Conservation (phyloP, 2,113 vertebrate genomes). For the Triplophysa tibetana region DNA sequence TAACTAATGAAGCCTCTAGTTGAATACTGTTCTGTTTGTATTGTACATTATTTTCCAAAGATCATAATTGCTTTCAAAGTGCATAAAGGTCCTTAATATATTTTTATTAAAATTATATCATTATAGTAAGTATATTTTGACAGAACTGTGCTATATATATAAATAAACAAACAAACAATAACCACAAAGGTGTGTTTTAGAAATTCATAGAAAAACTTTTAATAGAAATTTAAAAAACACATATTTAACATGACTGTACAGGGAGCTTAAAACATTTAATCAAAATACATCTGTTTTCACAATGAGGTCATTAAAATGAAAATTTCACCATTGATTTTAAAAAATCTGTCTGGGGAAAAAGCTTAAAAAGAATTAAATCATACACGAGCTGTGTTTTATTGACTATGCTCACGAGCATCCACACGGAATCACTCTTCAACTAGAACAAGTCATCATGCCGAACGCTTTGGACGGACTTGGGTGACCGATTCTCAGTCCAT, state of each 20-base stretch:
- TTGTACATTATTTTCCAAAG: too few species aligned
- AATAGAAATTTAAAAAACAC: conserved; percentile 73
- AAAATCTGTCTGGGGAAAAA: conserved; percentile 41
- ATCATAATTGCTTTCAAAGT: too few species aligned
- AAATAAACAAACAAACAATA: background rate
- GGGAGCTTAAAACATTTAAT: conserved; percentile 67
- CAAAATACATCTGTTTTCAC: conserved; percentile 58
- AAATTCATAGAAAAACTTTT: conserved; percentile 60
- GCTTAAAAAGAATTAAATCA: conserved; percentile 42
- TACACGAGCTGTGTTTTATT: conserved; percentile 57
- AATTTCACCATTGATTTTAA: conserved; percentile 53
- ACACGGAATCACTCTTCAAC: conserved; percentile 63
- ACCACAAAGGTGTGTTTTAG: conserved; percentile 57
- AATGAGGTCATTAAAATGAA: conserved; percentile 60
- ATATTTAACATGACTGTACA: conserved; percentile 65
- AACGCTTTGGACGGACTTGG: conserved; percentile 70
- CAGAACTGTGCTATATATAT: background rate
- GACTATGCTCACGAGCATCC: background rate
- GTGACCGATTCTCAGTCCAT: conserved; percentile 67
- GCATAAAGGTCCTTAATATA: too few species aligned
- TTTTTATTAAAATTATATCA: too few species aligned
- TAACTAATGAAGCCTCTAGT: too few species aligned
- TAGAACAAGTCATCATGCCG: conserved; percentile 74
- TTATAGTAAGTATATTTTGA: background rate
- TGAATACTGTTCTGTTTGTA: too few species aligned